Evolutionary conservation across 2,113 vertebrate species (phyloP), one percentile per base, ranked within the genome.

Genomic region (Todiramphus saurophagus): DNA sequence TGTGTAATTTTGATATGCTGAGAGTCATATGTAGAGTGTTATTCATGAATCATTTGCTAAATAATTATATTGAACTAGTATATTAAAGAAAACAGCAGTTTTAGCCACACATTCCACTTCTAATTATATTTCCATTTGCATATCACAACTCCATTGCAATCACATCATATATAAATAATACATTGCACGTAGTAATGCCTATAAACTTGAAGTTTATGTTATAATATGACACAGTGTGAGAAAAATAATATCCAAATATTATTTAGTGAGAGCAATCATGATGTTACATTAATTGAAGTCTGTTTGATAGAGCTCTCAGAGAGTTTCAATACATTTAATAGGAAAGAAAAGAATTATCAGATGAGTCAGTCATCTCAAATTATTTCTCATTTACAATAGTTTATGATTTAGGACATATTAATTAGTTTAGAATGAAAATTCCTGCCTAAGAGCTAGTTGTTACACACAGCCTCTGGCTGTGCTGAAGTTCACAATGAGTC

Each of bases 341-440:
- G 20, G 46, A 93, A 83, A 73, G 21, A 79, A 77, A 89, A 79
- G 66, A 84, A 66, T 66, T 58, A 55, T 55, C 86, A 95, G 62
- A 86, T 92, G 80, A 96, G 89, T 85, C 77, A 89, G 28, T 69
- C 43, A 43, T 91, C 33, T 84, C 48, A 93, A 87, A 95, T 94
- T 84, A 89, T 84, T 96, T 96, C 50, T 91, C 69, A 94, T 72
- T 97, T 90, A 53, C 28, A 46, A 18, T 35, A 70, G 63, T 72
- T 93, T 86, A 77, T 75, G 59, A 74, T 90, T 90, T 82, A 87
- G 89, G 53, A 68, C 77, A 55, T 10, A 4, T 82, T 95, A 87
- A 83, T 93, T 86, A 92, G 66, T 89, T 93, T 60, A 87, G 86
- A 93, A 93, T 66, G 48, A 91, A 87, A 91, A 96, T 82, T 87